A percentile compares a stretch with the other conserved stretches of the same genome.
These are phyloP conservation scores for Xylocopa sonorina DNA, from an alignment of 1,140 invertebrate species.

Conservation along the genomic window DNA sequence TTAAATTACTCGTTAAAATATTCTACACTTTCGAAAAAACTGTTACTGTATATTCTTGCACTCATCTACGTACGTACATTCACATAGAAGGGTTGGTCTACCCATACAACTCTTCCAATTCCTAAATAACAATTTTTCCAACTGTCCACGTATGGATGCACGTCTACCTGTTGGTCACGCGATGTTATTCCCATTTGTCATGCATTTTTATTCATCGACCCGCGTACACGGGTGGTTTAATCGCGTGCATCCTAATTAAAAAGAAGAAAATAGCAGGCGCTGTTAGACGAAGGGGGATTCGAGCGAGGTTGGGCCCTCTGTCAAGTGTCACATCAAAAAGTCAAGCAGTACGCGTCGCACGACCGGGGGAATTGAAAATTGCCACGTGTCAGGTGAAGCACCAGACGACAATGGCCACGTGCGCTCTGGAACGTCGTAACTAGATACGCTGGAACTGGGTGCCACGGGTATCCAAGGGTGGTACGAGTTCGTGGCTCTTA, in stretches of 20 bases:
- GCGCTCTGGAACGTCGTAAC: conserved; percentile 57
- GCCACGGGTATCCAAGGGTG: conserved; percentile 58
- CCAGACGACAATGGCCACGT: conserved; percentile 71
- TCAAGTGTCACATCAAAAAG: conserved; percentile 61
- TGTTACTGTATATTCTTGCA: too few relatives aligned
- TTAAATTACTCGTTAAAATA: too few relatives aligned
- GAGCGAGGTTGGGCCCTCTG: conserved; percentile 37
- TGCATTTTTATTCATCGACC: not conserved
- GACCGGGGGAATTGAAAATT: conserved; percentile 68
- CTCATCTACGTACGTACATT: too few relatives aligned
- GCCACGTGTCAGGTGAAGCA: conserved; percentile 79
- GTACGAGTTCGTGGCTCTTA: conserved; percentile 40
- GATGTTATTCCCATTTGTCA: not conserved
- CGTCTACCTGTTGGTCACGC: too few relatives aligned
- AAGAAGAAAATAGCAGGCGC: not conserved
- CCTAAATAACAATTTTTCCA: too few relatives aligned
- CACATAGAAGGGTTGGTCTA: too few relatives aligned
- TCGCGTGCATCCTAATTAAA: conserved; percentile 13
- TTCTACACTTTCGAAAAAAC: not conserved
- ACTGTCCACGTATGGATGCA: too few relatives aligned
- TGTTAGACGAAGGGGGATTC: conserved; percentile 5
- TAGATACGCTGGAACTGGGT: conserved; percentile 50
- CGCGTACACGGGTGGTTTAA: not conserved
- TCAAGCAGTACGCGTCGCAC: conserved; percentile 63
- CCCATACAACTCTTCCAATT: too few relatives aligned